Percentiles rank a stretch among this genome's conserved stretches.
These are phyloP conservation scores for Oceanites oceanicus DNA, from an alignment of 2,113 vertebrate genomes.

Conservation along the genomic window DNA sequence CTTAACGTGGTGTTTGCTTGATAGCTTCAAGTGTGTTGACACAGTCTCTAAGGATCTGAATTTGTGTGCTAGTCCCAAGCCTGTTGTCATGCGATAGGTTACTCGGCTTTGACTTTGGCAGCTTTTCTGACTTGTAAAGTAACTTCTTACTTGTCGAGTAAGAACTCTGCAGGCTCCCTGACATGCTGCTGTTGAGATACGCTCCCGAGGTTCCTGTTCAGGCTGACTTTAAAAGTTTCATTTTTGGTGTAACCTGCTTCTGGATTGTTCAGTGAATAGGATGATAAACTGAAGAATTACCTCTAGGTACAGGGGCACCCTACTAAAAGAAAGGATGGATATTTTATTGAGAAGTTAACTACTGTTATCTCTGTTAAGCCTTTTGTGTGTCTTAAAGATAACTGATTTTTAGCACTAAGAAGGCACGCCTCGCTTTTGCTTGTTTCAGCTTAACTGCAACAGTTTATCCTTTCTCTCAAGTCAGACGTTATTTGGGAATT, in stretches of 20 bases:
- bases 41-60: not conserved
- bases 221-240: not conserved
- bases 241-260: not conserved
- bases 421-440: not conserved
- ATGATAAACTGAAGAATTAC: not conserved
- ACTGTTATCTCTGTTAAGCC: not conserved
- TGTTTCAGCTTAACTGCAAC: not conserved
- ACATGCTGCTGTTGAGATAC: accelerated
- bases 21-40: not conserved
- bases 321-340: not conserved
- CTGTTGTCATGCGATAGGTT: not conserved
- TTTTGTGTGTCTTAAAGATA: not conserved
- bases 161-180: not conserved
- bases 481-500: not conserved
- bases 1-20: not conserved
- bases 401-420: not conserved
- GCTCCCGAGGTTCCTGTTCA: not conserved
- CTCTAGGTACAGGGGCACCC: not conserved
- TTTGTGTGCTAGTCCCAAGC: not conserved
- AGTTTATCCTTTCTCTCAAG: not conserved
- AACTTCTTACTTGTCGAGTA: not conserved
- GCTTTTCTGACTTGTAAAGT: not conserved
- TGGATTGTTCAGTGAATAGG: not conserved
- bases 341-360: not conserved
- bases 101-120: not conserved